These are phyloP conservation scores for Oscheius onirici DNA, from an alignment of 2,888 invertebrate species.

Conservation along the genomic window DNA sequence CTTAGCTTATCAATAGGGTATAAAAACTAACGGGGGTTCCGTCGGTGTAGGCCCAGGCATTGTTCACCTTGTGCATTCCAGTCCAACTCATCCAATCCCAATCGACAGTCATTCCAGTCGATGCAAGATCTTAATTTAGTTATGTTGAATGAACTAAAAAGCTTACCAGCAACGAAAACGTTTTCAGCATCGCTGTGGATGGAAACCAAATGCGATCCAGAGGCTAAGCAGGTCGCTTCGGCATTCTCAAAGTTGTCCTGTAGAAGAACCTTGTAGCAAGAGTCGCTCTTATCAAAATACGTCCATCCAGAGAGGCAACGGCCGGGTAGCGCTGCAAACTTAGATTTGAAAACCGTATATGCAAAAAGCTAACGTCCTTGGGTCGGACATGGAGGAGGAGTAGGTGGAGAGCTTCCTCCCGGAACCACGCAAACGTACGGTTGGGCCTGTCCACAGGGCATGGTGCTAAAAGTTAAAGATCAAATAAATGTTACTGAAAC, in stretches of 20 bases:
- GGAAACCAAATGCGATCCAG: constrained; percentile 19
- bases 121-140: constrained; percentile 9
- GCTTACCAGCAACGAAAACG: constrained; percentile 24
- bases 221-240: constrained; percentile 23
- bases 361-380: background rate
- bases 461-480: background rate
- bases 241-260: constrained; percentile 28
- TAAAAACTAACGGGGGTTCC: constrained; percentile 7
- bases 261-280: constrained; percentile 29
- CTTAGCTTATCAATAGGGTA: background rate
- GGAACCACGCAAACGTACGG: constrained; percentile 24
- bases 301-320: constrained; percentile 32
- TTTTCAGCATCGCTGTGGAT: constrained; percentile 30
- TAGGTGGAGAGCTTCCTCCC: background rate
- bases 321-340: background rate
- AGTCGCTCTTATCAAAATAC: constrained; percentile 21
- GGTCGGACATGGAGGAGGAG: constrained; percentile 14
- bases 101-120: constrained; percentile 24
- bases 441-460: constrained; percentile 1
- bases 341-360: background rate
- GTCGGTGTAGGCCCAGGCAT: constrained; percentile 17
- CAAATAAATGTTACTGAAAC: background rate
- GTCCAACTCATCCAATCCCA: constrained; percentile 28
- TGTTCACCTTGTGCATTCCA: constrained; percentile 34
- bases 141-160: background rate